Evolutionary conservation across 2,888 invertebrate species (phyloP).

Genomic region (Calliphora vomitoria): DNA sequence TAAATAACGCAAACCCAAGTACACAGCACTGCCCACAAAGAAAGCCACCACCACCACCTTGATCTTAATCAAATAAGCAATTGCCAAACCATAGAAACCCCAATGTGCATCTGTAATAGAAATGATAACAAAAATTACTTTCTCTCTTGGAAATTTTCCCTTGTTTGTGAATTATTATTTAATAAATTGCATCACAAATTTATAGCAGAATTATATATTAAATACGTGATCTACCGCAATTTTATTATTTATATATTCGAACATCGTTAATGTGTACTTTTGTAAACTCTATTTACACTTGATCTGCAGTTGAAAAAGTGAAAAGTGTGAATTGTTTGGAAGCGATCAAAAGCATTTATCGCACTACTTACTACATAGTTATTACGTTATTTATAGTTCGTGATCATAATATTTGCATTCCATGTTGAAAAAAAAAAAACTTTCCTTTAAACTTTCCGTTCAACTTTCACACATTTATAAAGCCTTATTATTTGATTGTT

Average conservation of each 20-base stretch:
- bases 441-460: slow-evolving; percentile 66
- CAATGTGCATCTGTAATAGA: slow-evolving; percentile 79
- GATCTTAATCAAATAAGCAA: slow-evolving; percentile 83
- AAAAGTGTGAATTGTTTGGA: slow-evolving; percentile 81
- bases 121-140: background rate
- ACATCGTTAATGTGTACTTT: too few relatives aligned
- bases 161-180: slow-evolving; percentile 24
- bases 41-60: slow-evolving; percentile 83
- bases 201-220: background rate
- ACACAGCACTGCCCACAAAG: slow-evolving; percentile 82
- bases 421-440: slow-evolving; percentile 72
- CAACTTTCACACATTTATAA: slow-evolving; percentile 63
- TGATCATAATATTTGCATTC: slow-evolving; percentile 79
- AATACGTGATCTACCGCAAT: slow-evolving; percentile 52
- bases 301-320: slow-evolving; percentile 79
- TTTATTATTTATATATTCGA: background rate
- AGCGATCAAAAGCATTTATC: background rate
- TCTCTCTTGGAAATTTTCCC: slow-evolving; percentile 7
- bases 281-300: background rate
- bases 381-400: slow-evolving; percentile 74
- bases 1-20: slow-evolving; percentile 81
- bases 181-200: slow-evolving; percentile 61
- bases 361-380: too few relatives aligned
- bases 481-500: background rate
- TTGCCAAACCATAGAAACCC: slow-evolving; percentile 81